A percentile compares a stretch with the other conserved stretches of the same genome.
phyloP scores from a whole-genome alignment of 2,888 invertebrate genomes.

The Ichneumon xanthorius region DNA sequence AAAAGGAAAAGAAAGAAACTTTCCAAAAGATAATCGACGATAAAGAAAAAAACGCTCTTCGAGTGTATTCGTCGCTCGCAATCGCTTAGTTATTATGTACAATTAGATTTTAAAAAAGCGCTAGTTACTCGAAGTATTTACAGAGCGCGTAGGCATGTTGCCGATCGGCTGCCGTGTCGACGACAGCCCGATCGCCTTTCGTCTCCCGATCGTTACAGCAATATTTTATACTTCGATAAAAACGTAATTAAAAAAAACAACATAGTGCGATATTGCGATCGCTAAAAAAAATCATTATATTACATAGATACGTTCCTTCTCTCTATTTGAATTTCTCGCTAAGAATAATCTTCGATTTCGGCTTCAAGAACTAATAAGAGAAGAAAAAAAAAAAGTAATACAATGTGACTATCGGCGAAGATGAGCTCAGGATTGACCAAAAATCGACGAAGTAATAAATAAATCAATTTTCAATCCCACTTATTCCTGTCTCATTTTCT shows the following conservation, averaged over 20 bases:
- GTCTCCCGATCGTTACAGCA: constrained; percentile 61
- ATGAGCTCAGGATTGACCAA: constrained; percentile 63
- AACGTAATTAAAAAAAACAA: constrained; percentile 14
- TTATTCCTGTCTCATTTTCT: constrained; percentile 16
- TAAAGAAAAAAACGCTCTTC: constrained; percentile 38
- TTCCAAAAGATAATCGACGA: constrained; percentile 52
- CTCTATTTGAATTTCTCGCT: constrained; percentile 64
- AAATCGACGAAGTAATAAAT: constrained; percentile 59
- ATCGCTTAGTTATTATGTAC: constrained; percentile 55
- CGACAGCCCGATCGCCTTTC: constrained; percentile 40
- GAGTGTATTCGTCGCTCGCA: constrained; percentile 51
- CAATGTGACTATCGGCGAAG: constrained; percentile 50
- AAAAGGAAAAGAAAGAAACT: constrained; percentile 39
- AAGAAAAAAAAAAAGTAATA: constrained; percentile 4
- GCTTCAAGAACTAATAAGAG: constrained; percentile 53
- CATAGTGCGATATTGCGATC: constrained; percentile 55
- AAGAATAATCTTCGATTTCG: constrained; percentile 61
- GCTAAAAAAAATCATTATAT: constrained; percentile 38
- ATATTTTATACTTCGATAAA: constrained; percentile 68
- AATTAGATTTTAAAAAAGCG: constrained; percentile 23
- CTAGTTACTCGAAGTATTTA: constrained; percentile 45
- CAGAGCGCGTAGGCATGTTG: constrained; percentile 43
- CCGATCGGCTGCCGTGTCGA: constrained; percentile 38
- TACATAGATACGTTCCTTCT: constrained; percentile 58
- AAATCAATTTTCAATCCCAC: constrained; percentile 67